Evolutionary conservation across 2,888 invertebrate species (phyloP).

Genomic region (Ernsta delagoae): DNA sequence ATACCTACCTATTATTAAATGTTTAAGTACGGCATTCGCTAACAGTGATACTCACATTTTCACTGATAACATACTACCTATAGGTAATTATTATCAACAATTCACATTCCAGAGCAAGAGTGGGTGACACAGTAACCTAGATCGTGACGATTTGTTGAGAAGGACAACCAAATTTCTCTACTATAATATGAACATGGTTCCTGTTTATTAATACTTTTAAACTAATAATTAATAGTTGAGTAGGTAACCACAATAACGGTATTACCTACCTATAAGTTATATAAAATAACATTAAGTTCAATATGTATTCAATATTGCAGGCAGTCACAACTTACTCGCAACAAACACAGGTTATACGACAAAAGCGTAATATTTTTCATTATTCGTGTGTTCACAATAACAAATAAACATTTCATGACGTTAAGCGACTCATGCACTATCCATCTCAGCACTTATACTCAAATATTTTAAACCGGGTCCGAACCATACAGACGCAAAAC

Average conservation of each 20-base stretch:
- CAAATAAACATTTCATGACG: constrained; percentile 26
- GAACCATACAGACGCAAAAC: not conserved
- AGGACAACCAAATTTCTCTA: not conserved
- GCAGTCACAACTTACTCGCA: constrained; percentile 16
- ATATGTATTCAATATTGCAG: no score
- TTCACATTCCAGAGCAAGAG: constrained; percentile 18
- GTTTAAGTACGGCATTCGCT: not conserved
- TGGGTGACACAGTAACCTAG: not conserved
- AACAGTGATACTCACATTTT: not conserved
- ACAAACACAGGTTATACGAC: constrained; percentile 26
- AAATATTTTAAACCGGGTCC: no score
- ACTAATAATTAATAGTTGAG: no score
- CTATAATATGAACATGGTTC: no score
- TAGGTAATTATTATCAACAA: constrained; percentile 25
- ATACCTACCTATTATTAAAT: not conserved
- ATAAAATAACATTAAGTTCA: no score
- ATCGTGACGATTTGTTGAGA: not conserved
- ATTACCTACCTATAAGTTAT: no score
- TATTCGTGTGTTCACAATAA: constrained; percentile 33
- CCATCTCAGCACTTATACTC: not conserved
- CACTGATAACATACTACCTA: constrained; percentile 16
- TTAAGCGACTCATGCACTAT: constrained; percentile 21
- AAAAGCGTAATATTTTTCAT: constrained; percentile 31
- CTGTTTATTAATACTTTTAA: no score
- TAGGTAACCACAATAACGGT: no score